Conservation (phyloP, 2,113 vertebrate species). For the Microcebus ravelobensis region DNA sequence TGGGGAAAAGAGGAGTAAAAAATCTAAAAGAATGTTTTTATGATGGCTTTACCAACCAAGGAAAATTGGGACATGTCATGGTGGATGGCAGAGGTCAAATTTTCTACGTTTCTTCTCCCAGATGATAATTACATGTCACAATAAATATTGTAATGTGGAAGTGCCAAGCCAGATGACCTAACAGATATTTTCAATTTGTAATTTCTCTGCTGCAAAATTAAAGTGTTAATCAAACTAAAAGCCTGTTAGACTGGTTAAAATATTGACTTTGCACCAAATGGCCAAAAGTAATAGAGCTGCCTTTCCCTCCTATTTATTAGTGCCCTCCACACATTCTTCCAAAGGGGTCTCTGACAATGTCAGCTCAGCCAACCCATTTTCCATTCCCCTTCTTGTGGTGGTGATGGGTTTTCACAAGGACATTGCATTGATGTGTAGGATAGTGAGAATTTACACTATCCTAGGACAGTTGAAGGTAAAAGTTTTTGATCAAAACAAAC, state of each 20-base stretch:
- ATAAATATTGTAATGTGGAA: slow-evolving; percentile 66
- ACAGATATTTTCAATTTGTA: slow-evolving; percentile 73
- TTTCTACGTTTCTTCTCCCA: slow-evolving; percentile 61
- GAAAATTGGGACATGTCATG: slow-evolving; percentile 52
- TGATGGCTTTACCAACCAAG: not conserved
- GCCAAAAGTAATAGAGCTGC: slow-evolving; percentile 17
- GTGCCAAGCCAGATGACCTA: slow-evolving; percentile 61
- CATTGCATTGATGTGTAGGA: not conserved
- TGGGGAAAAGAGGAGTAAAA: not conserved
- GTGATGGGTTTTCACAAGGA: not conserved
- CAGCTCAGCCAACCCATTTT: not conserved
- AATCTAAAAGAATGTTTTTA: not conserved
- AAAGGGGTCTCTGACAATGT: not conserved
- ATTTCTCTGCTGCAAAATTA: slow-evolving; percentile 75
- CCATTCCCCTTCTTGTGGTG: not conserved
- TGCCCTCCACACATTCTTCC: not conserved
- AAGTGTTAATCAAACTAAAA: slow-evolving; percentile 79
- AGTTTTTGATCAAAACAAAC: not conserved
- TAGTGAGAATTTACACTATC: not conserved
- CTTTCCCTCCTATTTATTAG: slow-evolving; percentile 25
- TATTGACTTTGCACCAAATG: slow-evolving; percentile 39
- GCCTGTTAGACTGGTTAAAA: slow-evolving; percentile 66
- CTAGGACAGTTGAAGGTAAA: not conserved
- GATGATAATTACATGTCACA: slow-evolving; percentile 71
- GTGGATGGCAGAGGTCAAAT: slow-evolving; percentile 40